Percentiles rank a stretch among this genome's conserved stretches.
Conservation (phyloP, 2,113 vertebrate genomes). For the Pelodiscus sinensis region DNA sequence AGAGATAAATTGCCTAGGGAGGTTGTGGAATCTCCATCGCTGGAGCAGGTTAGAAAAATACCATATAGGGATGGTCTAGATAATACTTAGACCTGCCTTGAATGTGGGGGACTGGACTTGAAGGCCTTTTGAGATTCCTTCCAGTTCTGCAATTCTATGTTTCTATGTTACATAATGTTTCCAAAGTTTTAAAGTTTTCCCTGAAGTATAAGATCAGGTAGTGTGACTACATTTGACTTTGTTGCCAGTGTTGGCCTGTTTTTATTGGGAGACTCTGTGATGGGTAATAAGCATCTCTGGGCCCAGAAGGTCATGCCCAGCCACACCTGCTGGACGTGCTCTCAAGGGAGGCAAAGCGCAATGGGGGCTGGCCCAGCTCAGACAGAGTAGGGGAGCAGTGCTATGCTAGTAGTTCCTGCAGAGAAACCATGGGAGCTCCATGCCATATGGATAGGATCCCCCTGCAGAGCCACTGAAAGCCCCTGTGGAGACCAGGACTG, state of each 20-base stretch:
- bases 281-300: background rate
- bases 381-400: background rate
- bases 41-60: too few relatives aligned
- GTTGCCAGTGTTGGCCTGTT: background rate
- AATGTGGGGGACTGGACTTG: too few relatives aligned
- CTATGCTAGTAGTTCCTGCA: background rate
- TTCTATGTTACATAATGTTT: background rate
- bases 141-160: too few relatives aligned
- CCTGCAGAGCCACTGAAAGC: background rate
- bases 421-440: background rate
- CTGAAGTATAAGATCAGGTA: background rate
- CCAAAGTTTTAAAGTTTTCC: background rate
- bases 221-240: background rate
- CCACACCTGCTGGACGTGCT: background rate
- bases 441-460: background rate
- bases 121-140: too few relatives aligned
- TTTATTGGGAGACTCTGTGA: background rate
- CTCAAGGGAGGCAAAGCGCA: background rate
- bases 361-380: background rate
- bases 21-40: too few relatives aligned
- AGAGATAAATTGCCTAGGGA: too few relatives aligned
- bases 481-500: background rate
- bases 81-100: too few relatives aligned
- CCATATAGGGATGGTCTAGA: too few relatives aligned
- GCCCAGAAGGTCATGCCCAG: too few relatives aligned